Evolutionary conservation across 2,888 invertebrate genomes (phyloP).

Genomic region (Diplazon laetatorius): DNA sequence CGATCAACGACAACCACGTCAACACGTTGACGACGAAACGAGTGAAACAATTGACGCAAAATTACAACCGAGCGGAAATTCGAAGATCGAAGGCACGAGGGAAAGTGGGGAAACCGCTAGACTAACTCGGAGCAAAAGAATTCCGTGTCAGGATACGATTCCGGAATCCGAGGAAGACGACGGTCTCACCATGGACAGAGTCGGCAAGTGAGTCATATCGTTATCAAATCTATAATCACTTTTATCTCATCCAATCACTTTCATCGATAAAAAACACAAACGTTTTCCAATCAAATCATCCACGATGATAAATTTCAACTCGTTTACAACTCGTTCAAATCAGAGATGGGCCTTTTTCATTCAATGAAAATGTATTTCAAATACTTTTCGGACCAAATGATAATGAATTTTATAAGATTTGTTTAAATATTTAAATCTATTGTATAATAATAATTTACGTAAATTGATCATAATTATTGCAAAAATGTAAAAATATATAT

Average conservation of each 20-base stretch:
- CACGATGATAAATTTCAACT: no score
- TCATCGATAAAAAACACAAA: not conserved
- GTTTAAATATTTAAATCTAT: no score
- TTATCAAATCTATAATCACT: not conserved
- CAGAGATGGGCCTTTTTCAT: no score
- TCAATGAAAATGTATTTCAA: no score
- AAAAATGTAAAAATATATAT: no score
- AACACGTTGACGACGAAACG: conserved; percentile 51
- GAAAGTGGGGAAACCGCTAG: conserved; percentile 71
- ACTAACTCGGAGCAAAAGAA: conserved; percentile 72
- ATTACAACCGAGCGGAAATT: conserved; percentile 72
- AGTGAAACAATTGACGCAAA: conserved; percentile 72
- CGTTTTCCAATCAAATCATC: no score
- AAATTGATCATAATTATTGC: no score
- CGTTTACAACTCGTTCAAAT: no score
- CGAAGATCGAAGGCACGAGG: conserved; percentile 72
- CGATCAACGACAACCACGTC: conserved; percentile 50
- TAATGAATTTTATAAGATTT: no score
- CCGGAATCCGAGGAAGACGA: conserved; percentile 77
- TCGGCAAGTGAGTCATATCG: conserved; percentile 76
- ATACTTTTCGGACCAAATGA: no score
- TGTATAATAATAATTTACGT: no score
- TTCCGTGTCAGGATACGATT: conserved; percentile 76
- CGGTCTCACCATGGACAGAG: conserved; percentile 77
- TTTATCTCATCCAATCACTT: not conserved